A percentile compares a stretch with the other conserved stretches of the same genome.
Evolutionary conservation across 2,888 invertebrate genomes (phyloP).

Genomic region (Diaperis boleti): DNA sequence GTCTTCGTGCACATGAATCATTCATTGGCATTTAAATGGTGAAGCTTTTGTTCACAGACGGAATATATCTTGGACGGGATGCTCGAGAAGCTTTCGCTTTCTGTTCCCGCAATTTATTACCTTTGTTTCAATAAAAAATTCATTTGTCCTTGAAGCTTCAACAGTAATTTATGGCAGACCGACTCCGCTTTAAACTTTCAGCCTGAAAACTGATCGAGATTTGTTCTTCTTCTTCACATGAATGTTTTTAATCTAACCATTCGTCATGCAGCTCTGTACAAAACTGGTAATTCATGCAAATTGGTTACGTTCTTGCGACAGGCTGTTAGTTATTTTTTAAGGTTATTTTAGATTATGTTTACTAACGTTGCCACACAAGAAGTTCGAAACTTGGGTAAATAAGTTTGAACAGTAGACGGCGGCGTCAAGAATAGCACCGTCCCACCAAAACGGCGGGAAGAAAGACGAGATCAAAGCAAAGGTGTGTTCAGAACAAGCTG

Average conservation of each 20-base stretch:
- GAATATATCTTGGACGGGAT: slow-evolving; percentile 43
- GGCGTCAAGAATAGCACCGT: too few relatives aligned
- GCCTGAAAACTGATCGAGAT: neutral
- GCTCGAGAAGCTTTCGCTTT: slow-evolving; percentile 43
- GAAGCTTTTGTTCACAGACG: slow-evolving; percentile 48
- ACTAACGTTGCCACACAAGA: too few relatives aligned
- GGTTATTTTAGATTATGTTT: slow-evolving; percentile 23
- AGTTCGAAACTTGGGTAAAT: too few relatives aligned
- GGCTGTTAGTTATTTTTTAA: slow-evolving; percentile 13
- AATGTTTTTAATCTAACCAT: slow-evolving; percentile 25
- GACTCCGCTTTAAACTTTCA: too few relatives aligned
- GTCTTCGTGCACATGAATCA: slow-evolving; percentile 53
- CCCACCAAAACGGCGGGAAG: too few relatives aligned
- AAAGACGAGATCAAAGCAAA: too few relatives aligned
- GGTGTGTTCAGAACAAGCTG: too few relatives aligned
- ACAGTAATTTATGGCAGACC: slow-evolving; percentile 11
- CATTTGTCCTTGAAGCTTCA: slow-evolving; percentile 26
- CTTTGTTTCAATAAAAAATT: slow-evolving; percentile 23
- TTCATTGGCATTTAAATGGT: slow-evolving; percentile 54
- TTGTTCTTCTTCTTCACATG: slow-evolving; percentile 1
- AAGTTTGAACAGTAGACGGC: too few relatives aligned
- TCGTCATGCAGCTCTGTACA: slow-evolving; percentile 17
- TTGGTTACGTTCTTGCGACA: slow-evolving; percentile 23
- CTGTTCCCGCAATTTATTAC: slow-evolving; percentile 34
- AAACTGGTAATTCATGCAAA: slow-evolving; percentile 30